A percentile compares a stretch with the other conserved stretches of the same genome.
phyloP scores from a whole-genome alignment of 2,888 invertebrate species.

The Synergus umbraculus region DNA sequence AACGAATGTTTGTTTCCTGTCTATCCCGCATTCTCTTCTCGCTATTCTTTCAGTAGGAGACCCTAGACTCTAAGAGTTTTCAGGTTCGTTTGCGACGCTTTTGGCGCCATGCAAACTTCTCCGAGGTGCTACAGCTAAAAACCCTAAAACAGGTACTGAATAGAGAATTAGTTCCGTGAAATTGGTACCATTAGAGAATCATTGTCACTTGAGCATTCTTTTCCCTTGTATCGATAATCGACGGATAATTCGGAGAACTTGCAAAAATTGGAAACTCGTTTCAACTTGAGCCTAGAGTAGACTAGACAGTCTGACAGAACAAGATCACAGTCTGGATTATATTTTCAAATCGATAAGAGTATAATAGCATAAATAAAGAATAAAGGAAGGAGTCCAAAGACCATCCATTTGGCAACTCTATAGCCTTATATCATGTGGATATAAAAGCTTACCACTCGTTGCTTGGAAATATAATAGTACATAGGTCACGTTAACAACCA shows the following conservation, averaged over 20 bases:
- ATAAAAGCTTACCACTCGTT: constrained; percentile 39
- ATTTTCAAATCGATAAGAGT: constrained; percentile 36
- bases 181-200: constrained; percentile 11
- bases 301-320: constrained; percentile 23
- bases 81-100: constrained; percentile 16
- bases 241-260: neutral
- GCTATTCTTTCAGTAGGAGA: constrained; percentile 7
- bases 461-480: constrained; percentile 14
- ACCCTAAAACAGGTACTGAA: constrained; percentile 15
- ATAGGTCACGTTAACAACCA: constrained; percentile 35
- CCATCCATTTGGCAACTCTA: constrained; percentile 39
- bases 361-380: constrained; percentile 42
- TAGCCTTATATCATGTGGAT: constrained; percentile 21
- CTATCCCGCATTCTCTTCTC: constrained; percentile 44
- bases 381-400: constrained; percentile 39
- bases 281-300: neutral
- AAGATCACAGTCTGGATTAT: constrained; percentile 18
- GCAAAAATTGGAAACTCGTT: neutral
- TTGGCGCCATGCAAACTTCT: constrained; percentile 34
- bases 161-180: constrained; percentile 11
- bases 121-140: constrained; percentile 13
- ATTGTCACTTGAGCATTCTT: neutral
- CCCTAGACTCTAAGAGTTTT: constrained; percentile 14
- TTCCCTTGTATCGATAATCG: neutral
- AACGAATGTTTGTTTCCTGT: constrained; percentile 69